Conservation (phyloP, 2,888 invertebrate genomes). For the Labia minor region DNA sequence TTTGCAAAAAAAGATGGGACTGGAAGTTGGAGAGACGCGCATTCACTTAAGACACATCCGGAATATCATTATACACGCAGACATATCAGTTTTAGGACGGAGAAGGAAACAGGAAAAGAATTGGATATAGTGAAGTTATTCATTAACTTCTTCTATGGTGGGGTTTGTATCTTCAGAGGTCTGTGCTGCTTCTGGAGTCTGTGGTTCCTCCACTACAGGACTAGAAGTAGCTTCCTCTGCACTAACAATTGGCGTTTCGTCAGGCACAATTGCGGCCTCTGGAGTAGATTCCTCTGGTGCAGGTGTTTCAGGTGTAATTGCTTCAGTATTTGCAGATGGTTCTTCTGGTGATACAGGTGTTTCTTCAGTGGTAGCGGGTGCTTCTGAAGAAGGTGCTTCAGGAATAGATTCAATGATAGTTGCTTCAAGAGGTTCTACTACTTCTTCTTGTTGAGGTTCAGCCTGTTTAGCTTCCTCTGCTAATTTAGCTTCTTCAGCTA, state of each 20-base stretch:
- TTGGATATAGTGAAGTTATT: neutral
- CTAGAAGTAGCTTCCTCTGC: neutral
- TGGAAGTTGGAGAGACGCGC: neutral
- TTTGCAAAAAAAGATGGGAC: neutral
- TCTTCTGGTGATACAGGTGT: conserved; percentile 24
- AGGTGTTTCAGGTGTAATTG: neutral
- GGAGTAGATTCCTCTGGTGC: conserved; percentile 14
- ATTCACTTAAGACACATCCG: neutral
- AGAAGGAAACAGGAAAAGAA: neutral
- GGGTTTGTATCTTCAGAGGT: neutral
- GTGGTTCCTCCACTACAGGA: conserved; percentile 23
- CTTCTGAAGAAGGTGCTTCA: conserved; percentile 35
- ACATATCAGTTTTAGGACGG: neutral
- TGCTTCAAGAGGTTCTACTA: conserved; percentile 29
- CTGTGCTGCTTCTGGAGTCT: conserved; percentile 18
- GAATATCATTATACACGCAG: neutral
- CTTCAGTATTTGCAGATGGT: conserved; percentile 21
- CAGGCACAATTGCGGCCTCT: neutral
- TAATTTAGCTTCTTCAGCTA: conserved; percentile 29
- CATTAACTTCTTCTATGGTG: conserved; percentile 21
- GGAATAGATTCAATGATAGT: conserved; percentile 22
- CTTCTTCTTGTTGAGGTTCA: conserved; percentile 25
- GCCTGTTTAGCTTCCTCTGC: conserved; percentile 24
- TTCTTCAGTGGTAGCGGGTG: conserved; percentile 26
- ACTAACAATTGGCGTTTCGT: neutral